A percentile compares a stretch with the other conserved stretches of the same genome.
phyloP scores from a whole-genome alignment of 2,113 vertebrate genomes.

The Hippolais icterina region DNA sequence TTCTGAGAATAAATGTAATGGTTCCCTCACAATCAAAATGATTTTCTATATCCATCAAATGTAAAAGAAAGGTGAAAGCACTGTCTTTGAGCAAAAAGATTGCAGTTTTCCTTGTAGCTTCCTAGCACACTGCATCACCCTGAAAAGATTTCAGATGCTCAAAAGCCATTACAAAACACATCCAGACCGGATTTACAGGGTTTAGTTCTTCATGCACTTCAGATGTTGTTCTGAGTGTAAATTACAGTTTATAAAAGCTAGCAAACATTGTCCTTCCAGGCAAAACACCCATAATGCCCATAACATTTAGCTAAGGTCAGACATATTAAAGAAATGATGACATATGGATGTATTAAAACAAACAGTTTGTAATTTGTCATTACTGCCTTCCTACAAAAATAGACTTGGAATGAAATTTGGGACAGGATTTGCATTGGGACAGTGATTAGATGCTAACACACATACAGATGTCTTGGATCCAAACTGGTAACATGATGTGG shows the following conservation, averaged over 20 bases:
- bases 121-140: too few relatives aligned
- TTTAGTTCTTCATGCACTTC: not conserved
- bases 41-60: not conserved
- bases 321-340: not conserved
- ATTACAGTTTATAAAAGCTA: not conserved
- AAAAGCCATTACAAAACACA: not conserved
- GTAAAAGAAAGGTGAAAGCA: not conserved
- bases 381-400: not conserved
- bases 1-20: not conserved
- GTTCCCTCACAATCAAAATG: not conserved
- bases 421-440: not conserved
- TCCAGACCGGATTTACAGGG: not conserved
- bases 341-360: not conserved
- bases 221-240: not conserved
- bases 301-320: not conserved
- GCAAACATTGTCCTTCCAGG: not conserved
- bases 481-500: not conserved
- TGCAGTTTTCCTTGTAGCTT: not conserved
- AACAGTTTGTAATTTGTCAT: not conserved
- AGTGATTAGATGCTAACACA: not conserved
- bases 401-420: not conserved
- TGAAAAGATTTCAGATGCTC: not conserved
- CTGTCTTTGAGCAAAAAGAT: not conserved
- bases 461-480: accelerated
- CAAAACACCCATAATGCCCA: not conserved